A percentile compares a stretch with the other conserved stretches of the same genome.
These are phyloP conservation scores for Harpalus rubripes DNA, from an alignment of 2,888 invertebrate species.

Conservation along the genomic window DNA sequence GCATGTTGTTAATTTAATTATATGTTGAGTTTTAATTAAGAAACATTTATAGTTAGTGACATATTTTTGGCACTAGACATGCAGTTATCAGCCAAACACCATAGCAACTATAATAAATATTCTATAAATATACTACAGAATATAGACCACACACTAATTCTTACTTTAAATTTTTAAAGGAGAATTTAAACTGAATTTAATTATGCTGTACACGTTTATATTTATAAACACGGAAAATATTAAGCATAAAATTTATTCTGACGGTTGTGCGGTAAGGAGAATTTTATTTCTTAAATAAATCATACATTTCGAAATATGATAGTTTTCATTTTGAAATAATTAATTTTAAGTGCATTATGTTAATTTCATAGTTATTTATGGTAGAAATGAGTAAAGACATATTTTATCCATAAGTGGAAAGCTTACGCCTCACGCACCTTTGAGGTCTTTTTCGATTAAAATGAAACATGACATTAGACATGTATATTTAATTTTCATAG, in stretches of 20 bases:
- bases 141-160: conserved; percentile 22
- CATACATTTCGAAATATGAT: not conserved
- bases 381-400: too few relatives aligned
- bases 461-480: too few relatives aligned
- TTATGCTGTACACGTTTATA: not conserved
- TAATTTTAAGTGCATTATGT: too few relatives aligned
- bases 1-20: conserved; percentile 47
- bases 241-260: not conserved
- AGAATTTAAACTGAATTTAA: conserved; percentile 6
- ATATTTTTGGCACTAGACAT: conserved; percentile 33
- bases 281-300: not conserved
- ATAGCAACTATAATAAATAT: conserved; percentile 38
- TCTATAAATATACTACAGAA: conserved; percentile 8
- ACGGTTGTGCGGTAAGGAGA: not conserved
- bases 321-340: not conserved
- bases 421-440: too few relatives aligned
- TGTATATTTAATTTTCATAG: too few relatives aligned
- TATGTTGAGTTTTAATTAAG: conserved; percentile 41
- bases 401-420: too few relatives aligned
- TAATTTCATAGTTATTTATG: too few relatives aligned
- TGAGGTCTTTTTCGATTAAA: too few relatives aligned
- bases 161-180: not conserved
- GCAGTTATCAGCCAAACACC: conserved; percentile 31
- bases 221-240: conserved; percentile 7
- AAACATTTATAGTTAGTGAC: conserved; percentile 38